Conservation (phyloP, 2,888 invertebrate genomes). For the Leptura quadrifasciata region DNA sequence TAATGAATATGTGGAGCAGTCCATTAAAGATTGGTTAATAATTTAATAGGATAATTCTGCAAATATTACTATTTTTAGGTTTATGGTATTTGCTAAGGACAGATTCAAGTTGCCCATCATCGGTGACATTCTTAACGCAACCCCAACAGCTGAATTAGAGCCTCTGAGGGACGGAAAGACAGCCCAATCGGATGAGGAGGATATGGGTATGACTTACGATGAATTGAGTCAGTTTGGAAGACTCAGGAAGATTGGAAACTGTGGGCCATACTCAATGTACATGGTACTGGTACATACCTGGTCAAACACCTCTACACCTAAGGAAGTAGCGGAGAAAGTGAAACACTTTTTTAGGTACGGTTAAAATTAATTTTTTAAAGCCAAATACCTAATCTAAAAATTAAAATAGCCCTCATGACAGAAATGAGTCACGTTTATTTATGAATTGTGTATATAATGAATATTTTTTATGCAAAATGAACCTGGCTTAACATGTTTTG, state of each 20-base stretch:
- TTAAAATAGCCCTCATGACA: no score
- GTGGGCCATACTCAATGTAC: conserved; percentile 98
- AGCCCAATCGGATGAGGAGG: conserved; percentile 94
- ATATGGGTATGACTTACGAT: conserved; percentile 97
- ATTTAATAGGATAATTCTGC: no score
- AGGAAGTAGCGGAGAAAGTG: conserved; percentile 93
- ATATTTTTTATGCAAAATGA: no score
- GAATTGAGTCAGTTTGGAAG: conserved; percentile 92
- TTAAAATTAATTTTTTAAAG: no score
- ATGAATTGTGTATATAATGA: no score
- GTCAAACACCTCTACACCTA: conserved; percentile 84
- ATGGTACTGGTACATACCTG: conserved; percentile 91
- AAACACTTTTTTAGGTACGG: conserved; percentile 85
- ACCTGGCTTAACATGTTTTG: no score
- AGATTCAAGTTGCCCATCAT: conserved; percentile 84
- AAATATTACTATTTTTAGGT: conserved; percentile 72
- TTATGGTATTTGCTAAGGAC: conserved; percentile 84
- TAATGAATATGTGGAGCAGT: no score
- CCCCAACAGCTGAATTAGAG: conserved; percentile 97
- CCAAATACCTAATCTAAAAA: no score
- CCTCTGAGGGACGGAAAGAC: conserved; percentile 87
- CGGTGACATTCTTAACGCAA: conserved; percentile 89
- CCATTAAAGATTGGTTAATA: no score
- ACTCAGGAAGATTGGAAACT: conserved; percentile 86
- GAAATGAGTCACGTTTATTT: no score